phyloP scores from a whole-genome alignment of 2,888 invertebrate species.

The Atethmia centrago region DNA sequence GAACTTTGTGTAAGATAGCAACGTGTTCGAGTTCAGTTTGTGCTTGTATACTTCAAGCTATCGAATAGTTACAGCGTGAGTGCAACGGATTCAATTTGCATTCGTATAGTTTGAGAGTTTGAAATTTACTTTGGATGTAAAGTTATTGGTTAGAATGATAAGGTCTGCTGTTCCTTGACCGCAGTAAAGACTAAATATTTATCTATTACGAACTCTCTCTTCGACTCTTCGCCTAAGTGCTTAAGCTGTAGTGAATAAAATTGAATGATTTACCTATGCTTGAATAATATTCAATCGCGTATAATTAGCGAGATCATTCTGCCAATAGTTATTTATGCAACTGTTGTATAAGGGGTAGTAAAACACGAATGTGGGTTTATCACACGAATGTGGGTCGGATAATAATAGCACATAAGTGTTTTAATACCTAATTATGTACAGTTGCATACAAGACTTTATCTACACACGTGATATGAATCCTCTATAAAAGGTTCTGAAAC shows the following conservation, averaged over 20 bases:
- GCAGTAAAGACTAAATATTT: neutral
- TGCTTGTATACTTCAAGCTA: constrained; percentile 19
- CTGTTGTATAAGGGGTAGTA: too few species aligned
- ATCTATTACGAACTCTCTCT: neutral
- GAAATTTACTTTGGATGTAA: constrained; percentile 11
- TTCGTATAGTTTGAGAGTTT: constrained; percentile 16
- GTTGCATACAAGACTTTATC: too few species aligned
- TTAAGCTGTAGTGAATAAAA: neutral
- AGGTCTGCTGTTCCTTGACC: neutral
- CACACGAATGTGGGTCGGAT: too few species aligned
- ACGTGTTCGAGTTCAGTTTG: constrained; percentile 11
- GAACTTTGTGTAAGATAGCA: constrained; percentile 44
- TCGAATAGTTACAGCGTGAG: constrained; percentile 10
- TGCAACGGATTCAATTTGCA: constrained; percentile 44
- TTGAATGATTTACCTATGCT: neutral
- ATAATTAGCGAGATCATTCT: neutral
- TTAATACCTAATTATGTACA: too few species aligned
- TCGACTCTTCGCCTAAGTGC: neutral
- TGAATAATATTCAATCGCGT: neutral
- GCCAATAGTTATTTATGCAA: too few species aligned
- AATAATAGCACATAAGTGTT: too few species aligned
- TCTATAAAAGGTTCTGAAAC: too few species aligned
- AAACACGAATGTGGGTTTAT: too few species aligned
- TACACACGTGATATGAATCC: too few species aligned
- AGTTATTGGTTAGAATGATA: constrained; percentile 9